These are phyloP conservation scores for Tokudaia tokunoshimensis DNA, from an alignment of 2,797 vertebrate species.

Conservation along the genomic window DNA sequence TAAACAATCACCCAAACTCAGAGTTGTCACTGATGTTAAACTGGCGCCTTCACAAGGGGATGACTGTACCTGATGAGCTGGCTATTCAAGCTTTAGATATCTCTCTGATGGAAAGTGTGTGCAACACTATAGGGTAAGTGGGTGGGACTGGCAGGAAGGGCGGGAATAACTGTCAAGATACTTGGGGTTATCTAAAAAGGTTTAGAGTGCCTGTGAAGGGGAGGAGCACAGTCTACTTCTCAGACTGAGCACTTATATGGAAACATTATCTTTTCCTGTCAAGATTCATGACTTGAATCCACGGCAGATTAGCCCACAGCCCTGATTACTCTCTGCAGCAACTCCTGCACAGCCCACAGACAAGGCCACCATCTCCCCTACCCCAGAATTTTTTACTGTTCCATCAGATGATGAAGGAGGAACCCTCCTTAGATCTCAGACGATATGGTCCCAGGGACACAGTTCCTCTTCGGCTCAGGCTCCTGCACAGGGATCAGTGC, in stretches of 20 bases:
- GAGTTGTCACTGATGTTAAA: constrained; percentile 90
- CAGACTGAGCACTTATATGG: background rate
- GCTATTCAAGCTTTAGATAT: constrained; percentile 93
- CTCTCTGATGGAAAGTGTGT: constrained; percentile 90
- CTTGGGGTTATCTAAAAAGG: background rate
- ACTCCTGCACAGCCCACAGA: background rate
- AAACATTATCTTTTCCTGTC: constrained; percentile 3
- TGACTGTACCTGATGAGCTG: constrained; percentile 93
- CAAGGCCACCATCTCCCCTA: background rate
- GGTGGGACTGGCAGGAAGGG: accelerated
- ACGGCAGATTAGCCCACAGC: background rate
- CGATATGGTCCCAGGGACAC: background rate
- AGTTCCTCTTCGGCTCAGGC: background rate
- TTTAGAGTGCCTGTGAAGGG: background rate
- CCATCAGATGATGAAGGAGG: background rate
- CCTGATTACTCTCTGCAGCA: background rate
- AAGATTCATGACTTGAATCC: background rate
- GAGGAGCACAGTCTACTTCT: background rate
- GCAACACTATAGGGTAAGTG: constrained; percentile 92
- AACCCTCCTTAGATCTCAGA: background rate
- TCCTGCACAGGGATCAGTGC: background rate
- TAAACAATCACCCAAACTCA: constrained; percentile 89
- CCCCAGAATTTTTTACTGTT: background rate
- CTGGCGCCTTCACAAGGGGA: constrained; percentile 91
- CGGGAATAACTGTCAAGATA: background rate